phyloP scores from a whole-genome alignment of 2,113 vertebrate genomes.

The Gymnogyps californianus region DNA sequence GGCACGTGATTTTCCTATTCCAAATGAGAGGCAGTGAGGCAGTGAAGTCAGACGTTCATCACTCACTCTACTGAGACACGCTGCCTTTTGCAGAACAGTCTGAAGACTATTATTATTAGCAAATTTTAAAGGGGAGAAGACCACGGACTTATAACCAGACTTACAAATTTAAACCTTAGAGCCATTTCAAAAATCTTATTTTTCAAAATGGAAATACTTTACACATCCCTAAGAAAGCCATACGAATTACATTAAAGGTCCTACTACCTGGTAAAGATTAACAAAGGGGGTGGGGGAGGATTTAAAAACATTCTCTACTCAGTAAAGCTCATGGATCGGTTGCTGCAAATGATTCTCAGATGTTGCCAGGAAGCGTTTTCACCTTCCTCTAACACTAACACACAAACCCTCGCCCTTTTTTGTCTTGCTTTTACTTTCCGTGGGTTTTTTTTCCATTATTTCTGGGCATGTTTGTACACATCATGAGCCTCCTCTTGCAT shows the following conservation, averaged over 20 bases:
- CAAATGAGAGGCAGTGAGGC: not conserved
- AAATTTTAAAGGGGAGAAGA: not conserved
- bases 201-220: not conserved
- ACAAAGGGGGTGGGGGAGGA: not conserved
- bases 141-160: not conserved
- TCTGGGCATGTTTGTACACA: constrained; percentile 19
- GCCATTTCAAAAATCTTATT: not conserved
- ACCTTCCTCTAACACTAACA: not conserved
- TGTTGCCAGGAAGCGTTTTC: constrained; percentile 44
- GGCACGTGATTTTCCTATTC: not conserved
- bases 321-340: not conserved
- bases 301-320: constrained; percentile 10
- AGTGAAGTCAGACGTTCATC: not conserved
- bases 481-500: not conserved
- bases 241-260: not conserved
- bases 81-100: not conserved
- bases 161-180: not conserved
- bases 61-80: not conserved
- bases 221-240: not conserved
- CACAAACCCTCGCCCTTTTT: not conserved
- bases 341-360: constrained; percentile 53
- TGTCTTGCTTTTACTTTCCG: constrained; percentile 27
- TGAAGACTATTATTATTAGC: too few species aligned
- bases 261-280: constrained; percentile 33
- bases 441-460: not conserved